These are phyloP conservation scores for Ametastegia equiseti DNA, from an alignment of 2,888 invertebrate species.

Conservation along the genomic window DNA sequence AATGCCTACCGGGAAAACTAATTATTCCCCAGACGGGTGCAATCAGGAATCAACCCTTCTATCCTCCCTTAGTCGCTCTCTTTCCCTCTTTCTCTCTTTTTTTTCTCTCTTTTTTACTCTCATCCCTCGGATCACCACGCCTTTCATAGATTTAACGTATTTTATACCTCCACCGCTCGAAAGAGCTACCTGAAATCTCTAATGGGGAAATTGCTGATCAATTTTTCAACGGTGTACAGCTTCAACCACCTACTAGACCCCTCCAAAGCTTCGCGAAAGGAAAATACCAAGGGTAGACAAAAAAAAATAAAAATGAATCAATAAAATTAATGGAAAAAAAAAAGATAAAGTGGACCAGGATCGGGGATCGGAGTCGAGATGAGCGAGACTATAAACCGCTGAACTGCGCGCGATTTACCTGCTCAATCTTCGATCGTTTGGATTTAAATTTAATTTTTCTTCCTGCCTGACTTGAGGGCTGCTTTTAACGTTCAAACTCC, in stretches of 20 bases:
- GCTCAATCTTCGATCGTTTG: conserved; percentile 18
- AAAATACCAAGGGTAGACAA: background rate
- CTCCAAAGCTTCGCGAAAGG: too few species aligned
- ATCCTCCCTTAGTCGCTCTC: background rate
- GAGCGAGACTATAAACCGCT: conserved; percentile 18
- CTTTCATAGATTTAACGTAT: conserved; percentile 22
- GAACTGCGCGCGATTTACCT: background rate
- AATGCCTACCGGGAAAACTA: conserved; percentile 40
- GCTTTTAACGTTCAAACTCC: background rate
- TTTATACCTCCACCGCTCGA: background rate
- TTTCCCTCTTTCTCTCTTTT: background rate
- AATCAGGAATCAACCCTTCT: conserved; percentile 34
- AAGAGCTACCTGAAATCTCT: background rate
- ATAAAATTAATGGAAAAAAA: background rate
- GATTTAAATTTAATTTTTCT: background rate
- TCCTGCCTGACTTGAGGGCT: background rate
- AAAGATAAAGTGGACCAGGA: background rate
- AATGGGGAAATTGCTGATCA: background rate
- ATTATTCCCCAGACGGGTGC: conserved; percentile 39
- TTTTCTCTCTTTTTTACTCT: too few species aligned
- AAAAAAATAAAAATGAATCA: too few species aligned
- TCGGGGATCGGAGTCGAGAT: background rate
- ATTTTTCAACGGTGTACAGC: conserved; percentile 7
- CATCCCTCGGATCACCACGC: background rate
- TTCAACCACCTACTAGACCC: too few species aligned